Conservation (phyloP, 2,113 vertebrate species). For the Oncorhynchus mykiss region DNA sequence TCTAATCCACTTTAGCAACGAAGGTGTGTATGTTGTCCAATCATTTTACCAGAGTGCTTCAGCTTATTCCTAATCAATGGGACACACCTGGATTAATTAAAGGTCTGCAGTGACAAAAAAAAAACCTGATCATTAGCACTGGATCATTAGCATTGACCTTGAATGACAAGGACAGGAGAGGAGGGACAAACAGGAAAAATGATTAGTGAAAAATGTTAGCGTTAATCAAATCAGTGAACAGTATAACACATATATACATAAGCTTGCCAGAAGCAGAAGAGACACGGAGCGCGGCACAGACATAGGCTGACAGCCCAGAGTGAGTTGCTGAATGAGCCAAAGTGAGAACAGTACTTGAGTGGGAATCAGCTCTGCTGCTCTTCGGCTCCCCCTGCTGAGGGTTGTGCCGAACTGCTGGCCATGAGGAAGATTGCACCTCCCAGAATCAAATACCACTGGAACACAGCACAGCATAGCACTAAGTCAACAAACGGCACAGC, state of each 20-base stretch:
- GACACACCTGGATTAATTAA: neutral
- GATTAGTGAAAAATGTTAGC: neutral
- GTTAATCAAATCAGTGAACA: slow-evolving; percentile 32
- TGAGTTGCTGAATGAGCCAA: slow-evolving; percentile 40
- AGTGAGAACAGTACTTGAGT: slow-evolving; percentile 78
- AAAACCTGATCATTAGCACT: slow-evolving; percentile 15
- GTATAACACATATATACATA: slow-evolving; percentile 23
- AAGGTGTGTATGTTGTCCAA: neutral
- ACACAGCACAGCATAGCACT: slow-evolving; percentile 73
- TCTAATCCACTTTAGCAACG: neutral
- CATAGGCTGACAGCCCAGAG: slow-evolving; percentile 28
- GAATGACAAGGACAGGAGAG: neutral
- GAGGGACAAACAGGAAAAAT: slow-evolving; percentile 4
- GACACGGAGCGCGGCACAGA: neutral
- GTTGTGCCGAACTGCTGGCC: slow-evolving; percentile 79
- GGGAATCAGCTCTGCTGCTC: slow-evolving; percentile 87
- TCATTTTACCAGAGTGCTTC: neutral
- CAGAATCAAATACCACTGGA: slow-evolving; percentile 95
- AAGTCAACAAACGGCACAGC: slow-evolving; percentile 56
- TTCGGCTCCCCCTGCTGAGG: slow-evolving; percentile 79
- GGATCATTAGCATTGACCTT: slow-evolving; percentile 40
- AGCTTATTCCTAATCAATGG: neutral
- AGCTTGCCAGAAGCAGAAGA: slow-evolving; percentile 18
- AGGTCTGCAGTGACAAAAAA: neutral
- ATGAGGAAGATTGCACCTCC: slow-evolving; percentile 92